These are phyloP conservation scores for Lasioglossum morio DNA, from an alignment of 2,888 invertebrate species.

Conservation along the genomic window DNA sequence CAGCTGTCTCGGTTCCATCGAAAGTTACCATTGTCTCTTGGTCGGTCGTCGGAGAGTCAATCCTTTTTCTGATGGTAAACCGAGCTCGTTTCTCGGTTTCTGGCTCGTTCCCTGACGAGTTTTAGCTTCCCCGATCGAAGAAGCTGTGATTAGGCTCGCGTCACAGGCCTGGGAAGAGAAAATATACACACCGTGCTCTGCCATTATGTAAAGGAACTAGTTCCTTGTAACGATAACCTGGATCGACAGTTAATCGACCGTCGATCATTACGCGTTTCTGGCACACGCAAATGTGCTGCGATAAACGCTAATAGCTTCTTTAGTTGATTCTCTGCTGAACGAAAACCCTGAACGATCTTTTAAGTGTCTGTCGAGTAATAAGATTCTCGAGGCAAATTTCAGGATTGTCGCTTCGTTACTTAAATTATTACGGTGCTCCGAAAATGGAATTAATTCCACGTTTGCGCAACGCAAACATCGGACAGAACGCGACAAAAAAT, in stretches of 20 bases:
- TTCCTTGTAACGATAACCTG: conserved; percentile 8
- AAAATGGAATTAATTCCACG: neutral
- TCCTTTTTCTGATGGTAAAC: neutral
- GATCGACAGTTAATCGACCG: neutral
- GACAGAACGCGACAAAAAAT: conserved; percentile 18
- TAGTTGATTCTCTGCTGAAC: neutral
- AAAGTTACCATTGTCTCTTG: neutral
- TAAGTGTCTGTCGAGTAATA: neutral
- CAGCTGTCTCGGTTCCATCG: conserved; percentile 39
- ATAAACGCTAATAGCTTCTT: neutral
- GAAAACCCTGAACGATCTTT: neutral
- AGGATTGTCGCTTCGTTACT: too few species aligned
- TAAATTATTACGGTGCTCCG: too few species aligned
- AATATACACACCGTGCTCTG: neutral
- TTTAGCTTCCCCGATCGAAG: neutral
- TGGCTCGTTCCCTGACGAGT: neutral
- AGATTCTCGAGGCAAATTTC: too few species aligned
- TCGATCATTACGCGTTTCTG: neutral
- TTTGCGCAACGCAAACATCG: neutral
- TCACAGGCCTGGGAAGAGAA: neutral
- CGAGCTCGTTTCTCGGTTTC: neutral
- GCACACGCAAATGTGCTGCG: neutral
- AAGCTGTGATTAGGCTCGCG: conserved; percentile 22
- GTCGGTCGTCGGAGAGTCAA: neutral
- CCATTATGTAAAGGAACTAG: conserved; percentile 18